Evolutionary conservation across 2,888 invertebrate genomes (phyloP), one percentile per base, ranked within the genome.

Genomic region (Notodonta ziczac): DNA sequence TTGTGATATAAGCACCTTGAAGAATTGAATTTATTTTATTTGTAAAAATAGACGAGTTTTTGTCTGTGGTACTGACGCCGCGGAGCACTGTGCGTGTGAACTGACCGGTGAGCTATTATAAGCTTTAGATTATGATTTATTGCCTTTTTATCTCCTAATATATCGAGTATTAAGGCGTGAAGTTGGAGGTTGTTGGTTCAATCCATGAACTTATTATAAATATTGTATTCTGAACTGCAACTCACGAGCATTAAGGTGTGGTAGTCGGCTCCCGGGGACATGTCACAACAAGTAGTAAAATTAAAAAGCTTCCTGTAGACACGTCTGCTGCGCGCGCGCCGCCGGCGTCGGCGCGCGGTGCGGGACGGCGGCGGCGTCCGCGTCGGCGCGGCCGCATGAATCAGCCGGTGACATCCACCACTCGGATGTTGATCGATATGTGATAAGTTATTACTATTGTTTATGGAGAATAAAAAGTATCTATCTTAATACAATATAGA

Each of bases 1-100:
- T 71, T 74, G 73, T 70, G 69, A 72, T 72, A 60, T 77, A 73
- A 76, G 75, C 69, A 75, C 69, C 76, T 74, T 70, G 61, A 60
- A 68, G 67, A 60, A 68, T 75, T 78, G 69, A 72, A 66, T 67
- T 69, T 65, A 69, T 74, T 73, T 74, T 69, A 63, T 65, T 68
- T 64, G 57, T 40, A 65, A 66, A 68, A 69, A 68, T 61, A 61
- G 50, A 57, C 60, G 32, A 48, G 56, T 58, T 74, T 76, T 76
- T 69, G 69, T 71, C 63, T 67, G 58, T 56, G 51, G 62, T 63
- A 69, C 61, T 53, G 65, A 60, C 57, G 56, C 64, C 63, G 65
- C 74, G 61, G 54, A 60, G 69, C 75, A 76, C 73, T 76, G 75
- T 74, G 76, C 54, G 56, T 42, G 42, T 56, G 63, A 67, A 60